These are phyloP conservation scores for Siniperca scherzeri DNA, from an alignment of 2,797 vertebrate genomes.

Conservation along the genomic window DNA sequence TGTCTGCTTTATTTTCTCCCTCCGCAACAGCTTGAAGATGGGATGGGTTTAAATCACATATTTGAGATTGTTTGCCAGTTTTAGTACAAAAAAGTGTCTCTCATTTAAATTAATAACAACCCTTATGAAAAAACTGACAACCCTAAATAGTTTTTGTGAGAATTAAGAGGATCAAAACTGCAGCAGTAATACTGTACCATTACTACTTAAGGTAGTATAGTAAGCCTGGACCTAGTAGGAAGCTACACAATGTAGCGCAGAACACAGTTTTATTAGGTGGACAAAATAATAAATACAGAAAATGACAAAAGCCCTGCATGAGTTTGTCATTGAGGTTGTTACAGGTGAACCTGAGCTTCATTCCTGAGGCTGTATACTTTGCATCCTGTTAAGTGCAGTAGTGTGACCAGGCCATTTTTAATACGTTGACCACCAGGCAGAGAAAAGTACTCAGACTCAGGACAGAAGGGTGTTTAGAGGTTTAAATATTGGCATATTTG, in stretches of 20 bases:
- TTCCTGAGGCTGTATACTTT: background rate
- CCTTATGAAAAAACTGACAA: background rate
- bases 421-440: too few species aligned
- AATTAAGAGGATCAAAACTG: background rate
- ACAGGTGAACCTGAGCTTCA: background rate
- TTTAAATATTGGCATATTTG: too few species aligned
- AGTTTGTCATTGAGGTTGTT: background rate
- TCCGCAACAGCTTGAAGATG: background rate
- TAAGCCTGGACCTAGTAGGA: background rate
- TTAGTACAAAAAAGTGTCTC: background rate
- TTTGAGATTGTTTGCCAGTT: background rate
- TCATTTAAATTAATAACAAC: background rate
- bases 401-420: too few species aligned
- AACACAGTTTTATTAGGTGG: background rate
- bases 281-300: constrained; percentile 4
- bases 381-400: too few species aligned
- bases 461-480: too few species aligned
- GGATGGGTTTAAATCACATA: background rate
- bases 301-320: background rate
- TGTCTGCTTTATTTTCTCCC: constrained; percentile 49
- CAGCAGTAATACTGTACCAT: background rate
- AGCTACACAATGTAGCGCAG: background rate
- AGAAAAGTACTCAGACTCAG: too few species aligned
- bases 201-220: too few species aligned
- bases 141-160: background rate